These are phyloP conservation scores for Hirtodrosophila duncani DNA, from an alignment of 2,888 invertebrate genomes.

Conservation along the genomic window DNA sequence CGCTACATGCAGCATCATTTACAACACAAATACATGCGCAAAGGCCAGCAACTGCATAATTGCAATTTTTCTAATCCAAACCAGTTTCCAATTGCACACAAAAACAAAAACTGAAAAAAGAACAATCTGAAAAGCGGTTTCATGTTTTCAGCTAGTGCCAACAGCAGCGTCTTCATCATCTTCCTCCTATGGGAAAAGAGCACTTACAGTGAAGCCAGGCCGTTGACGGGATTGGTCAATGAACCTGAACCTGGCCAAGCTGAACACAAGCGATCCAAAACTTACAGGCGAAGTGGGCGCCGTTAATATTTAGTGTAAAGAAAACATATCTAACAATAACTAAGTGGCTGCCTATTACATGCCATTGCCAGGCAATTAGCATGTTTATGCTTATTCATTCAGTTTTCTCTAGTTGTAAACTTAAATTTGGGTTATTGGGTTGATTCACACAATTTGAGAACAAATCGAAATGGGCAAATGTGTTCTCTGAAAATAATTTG, in stretches of 20 bases:
- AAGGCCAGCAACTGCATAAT: slow-evolving; percentile 55
- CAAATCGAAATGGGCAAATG: not conserved
- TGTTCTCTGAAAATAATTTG: too few species aligned
- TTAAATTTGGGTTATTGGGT: slow-evolving; percentile 51
- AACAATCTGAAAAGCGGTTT: slow-evolving; percentile 30
- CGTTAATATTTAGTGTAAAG: slow-evolving; percentile 38
- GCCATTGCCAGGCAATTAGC: slow-evolving; percentile 41
- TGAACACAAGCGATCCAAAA: slow-evolving; percentile 9
- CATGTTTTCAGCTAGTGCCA: slow-evolving; percentile 31
- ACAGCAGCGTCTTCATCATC: slow-evolving; percentile 6
- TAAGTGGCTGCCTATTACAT: slow-evolving; percentile 25
- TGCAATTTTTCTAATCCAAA: slow-evolving; percentile 45
- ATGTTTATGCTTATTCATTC: slow-evolving; percentile 47
- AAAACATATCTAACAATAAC: slow-evolving; percentile 18
- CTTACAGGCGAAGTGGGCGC: slow-evolving; percentile 6
- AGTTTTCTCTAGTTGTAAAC: slow-evolving; percentile 2
- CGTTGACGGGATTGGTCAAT: slow-evolving; percentile 44
- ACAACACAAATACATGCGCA: slow-evolving; percentile 28
- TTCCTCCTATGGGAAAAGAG: slow-evolving; percentile 56
- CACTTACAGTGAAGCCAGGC: not conserved
- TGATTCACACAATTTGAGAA: slow-evolving; percentile 16
- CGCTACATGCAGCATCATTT: slow-evolving; percentile 20
- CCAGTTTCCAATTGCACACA: slow-evolving; percentile 46
- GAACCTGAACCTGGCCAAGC: slow-evolving; percentile 38
- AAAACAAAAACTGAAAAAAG: slow-evolving; percentile 4